Conservation (phyloP, 37 sponge, comb jelly and placozoan genomes). For the Amphimedon queenslandica region DNA sequence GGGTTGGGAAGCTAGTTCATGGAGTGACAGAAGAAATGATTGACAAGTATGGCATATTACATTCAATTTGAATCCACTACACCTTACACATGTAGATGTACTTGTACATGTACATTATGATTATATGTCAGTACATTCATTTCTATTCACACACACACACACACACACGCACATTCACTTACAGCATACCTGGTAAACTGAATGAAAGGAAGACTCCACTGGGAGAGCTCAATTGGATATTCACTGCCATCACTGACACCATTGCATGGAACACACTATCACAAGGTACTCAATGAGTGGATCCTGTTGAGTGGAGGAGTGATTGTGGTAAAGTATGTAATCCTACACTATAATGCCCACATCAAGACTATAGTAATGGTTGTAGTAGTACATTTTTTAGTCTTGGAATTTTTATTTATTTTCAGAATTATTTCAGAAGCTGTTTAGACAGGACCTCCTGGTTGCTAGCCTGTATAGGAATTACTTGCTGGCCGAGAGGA, state of each 20-base stretch:
- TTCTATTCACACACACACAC: not conserved
- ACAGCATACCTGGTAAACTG: conserved; percentile 83
- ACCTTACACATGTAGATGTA: not conserved
- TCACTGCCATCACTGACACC: conserved; percentile 99
- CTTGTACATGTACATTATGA: not conserved
- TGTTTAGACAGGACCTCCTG: conserved; percentile 93
- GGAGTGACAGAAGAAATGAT: conserved; percentile 57
- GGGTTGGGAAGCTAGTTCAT: conserved; percentile 45
- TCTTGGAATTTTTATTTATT: not conserved
- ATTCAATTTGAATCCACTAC: not conserved
- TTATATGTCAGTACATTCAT: not conserved
- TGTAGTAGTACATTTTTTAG: not conserved
- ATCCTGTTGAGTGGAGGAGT: no score
- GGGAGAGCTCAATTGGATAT: conserved; percentile 99
- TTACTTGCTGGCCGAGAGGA: conserved; percentile 90
- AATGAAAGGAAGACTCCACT: conserved; percentile 84
- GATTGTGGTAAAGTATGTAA: not conserved
- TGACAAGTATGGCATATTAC: conserved; percentile 73
- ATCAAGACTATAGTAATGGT: no score
- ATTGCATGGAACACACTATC: conserved; percentile 96
- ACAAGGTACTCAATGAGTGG: conserved; percentile 38
- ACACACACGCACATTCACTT: not conserved
- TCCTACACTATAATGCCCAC: no score
- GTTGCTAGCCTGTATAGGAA: conserved; percentile 96
- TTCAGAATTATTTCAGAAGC: conserved; percentile 83